Conservation (phyloP, 2,888 invertebrate species). For the Cabera pusaria region DNA sequence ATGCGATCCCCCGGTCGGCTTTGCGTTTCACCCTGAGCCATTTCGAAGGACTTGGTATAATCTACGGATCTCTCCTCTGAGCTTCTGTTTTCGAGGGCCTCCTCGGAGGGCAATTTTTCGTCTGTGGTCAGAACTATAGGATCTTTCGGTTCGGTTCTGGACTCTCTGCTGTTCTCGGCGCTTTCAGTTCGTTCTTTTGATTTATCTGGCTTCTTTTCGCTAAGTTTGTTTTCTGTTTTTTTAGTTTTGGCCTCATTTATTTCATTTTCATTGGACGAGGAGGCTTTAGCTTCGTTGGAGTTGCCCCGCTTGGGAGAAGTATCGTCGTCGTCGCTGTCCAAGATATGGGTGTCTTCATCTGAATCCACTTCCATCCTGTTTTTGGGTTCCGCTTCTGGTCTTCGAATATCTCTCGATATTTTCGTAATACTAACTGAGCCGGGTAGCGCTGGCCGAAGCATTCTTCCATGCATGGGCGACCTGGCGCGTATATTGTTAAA, state of each 20-base stretch:
- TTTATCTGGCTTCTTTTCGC: slow-evolving; percentile 25
- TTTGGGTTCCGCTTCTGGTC: slow-evolving; percentile 42
- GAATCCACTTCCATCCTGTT: slow-evolving; percentile 54
- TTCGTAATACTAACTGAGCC: slow-evolving; percentile 76
- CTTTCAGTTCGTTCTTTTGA: slow-evolving; percentile 33
- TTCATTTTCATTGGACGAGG: slow-evolving; percentile 31
- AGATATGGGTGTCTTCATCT: slow-evolving; percentile 68
- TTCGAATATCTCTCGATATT: slow-evolving; percentile 60
- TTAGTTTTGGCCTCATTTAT: slow-evolving; percentile 21
- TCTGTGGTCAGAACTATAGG: slow-evolving; percentile 69
- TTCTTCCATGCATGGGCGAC: slow-evolving; percentile 52
- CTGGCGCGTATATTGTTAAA: slow-evolving; percentile 60
- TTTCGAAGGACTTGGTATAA: slow-evolving; percentile 31
- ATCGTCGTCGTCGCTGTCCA: slow-evolving; percentile 72
- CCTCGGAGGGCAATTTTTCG: slow-evolving; percentile 70
- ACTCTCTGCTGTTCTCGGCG: slow-evolving; percentile 31
- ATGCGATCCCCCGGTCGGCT: slow-evolving; percentile 46
- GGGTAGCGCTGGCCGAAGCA: slow-evolving; percentile 61
- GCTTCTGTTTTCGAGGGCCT: slow-evolving; percentile 57
- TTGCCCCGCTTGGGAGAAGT: slow-evolving; percentile 30
- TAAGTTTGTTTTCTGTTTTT: slow-evolving; percentile 16
- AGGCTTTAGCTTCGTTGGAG: slow-evolving; percentile 27
- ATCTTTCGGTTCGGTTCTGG: slow-evolving; percentile 33
- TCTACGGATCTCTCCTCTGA: slow-evolving; percentile 43
- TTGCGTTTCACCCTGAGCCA: slow-evolving; percentile 30